These are phyloP conservation scores for Alouatta caraya DNA, from an alignment of 2,797 vertebrate species.

Conservation along the genomic window DNA sequence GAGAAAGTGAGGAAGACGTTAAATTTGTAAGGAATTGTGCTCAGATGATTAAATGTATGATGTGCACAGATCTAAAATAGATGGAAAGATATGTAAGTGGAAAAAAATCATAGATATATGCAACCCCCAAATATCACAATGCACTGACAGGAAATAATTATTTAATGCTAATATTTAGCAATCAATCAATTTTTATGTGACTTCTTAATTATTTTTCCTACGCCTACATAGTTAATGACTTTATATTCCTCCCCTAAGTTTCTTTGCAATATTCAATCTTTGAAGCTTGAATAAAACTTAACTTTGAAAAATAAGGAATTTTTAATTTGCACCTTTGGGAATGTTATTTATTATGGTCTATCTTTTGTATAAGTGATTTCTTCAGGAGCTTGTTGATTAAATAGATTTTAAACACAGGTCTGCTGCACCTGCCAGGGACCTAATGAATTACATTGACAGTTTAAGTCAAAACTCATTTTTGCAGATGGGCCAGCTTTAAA, in stretches of 20 bases:
- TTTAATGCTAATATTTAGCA: not conserved
- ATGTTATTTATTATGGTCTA: not conserved
- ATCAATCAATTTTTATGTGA: not conserved
- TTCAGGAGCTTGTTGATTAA: not conserved
- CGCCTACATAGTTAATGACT: not conserved
- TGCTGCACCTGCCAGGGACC: not conserved
- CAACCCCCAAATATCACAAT: not conserved
- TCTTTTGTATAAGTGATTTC: not conserved
- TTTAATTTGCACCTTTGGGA: not conserved
- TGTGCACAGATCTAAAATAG: not conserved
- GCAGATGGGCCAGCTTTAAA: not conserved
- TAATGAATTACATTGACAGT: not conserved
- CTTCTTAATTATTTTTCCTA: not conserved
- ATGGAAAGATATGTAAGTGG: not conserved
- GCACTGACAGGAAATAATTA: not conserved
- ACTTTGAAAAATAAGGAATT: not conserved
- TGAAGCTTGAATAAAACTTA: not conserved
- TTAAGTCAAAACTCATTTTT: constrained; percentile 39
- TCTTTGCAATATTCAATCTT: not conserved
- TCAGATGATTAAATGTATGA: not conserved
- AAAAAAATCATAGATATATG: not conserved
- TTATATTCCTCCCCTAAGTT: not conserved
- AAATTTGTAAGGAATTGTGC: not conserved
- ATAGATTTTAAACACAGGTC: not conserved
- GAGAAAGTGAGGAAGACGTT: not conserved